These are phyloP conservation scores for Lathronympha strigana DNA, from an alignment of 2,888 invertebrate species.

Conservation along the genomic window DNA sequence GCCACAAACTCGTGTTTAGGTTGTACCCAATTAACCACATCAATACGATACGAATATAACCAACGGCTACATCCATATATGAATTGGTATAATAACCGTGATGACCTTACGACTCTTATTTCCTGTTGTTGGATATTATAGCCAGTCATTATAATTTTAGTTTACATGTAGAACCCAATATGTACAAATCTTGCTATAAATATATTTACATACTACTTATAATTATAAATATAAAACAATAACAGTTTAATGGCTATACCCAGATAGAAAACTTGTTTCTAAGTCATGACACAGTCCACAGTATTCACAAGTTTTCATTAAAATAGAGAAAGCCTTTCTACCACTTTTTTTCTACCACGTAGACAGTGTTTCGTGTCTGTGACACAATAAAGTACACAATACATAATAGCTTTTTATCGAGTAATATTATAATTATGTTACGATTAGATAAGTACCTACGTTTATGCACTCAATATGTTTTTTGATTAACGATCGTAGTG, in stretches of 20 bases:
- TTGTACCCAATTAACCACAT: not conserved
- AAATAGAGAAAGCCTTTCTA: not conserved
- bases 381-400: no score
- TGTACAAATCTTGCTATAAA: not conserved
- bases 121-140: slow-evolving; percentile 14
- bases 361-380: no score
- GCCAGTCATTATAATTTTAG: not conserved
- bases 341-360: not conserved
- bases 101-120: slow-evolving; percentile 36
- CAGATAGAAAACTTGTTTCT: not conserved
- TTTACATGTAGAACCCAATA: not conserved
- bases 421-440: no score
- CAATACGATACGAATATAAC: not conserved
- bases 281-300: not conserved
- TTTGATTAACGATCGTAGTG: no score
- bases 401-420: no score
- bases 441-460: no score
- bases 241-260: no score
- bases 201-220: not conserved
- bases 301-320: not conserved
- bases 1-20: not conserved
- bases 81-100: slow-evolving; percentile 26
- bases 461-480: no score
- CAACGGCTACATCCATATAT: slow-evolving; percentile 21
- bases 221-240: not conserved